These are phyloP conservation scores for Cisticola juncidis DNA, from an alignment of 2,113 vertebrate genomes.

Conservation along the genomic window DNA sequence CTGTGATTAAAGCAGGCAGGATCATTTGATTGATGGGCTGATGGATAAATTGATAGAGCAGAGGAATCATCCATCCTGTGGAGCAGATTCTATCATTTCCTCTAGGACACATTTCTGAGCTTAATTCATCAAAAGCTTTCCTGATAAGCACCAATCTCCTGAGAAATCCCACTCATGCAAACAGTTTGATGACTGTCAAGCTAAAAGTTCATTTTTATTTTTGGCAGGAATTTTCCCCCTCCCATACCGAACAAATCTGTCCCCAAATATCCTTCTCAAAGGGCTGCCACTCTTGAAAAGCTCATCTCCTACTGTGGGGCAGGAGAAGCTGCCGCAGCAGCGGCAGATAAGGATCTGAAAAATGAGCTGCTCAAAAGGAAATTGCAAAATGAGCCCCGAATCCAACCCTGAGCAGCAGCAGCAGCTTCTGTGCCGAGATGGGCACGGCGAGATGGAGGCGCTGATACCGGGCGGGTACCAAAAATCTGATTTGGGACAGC, in stretches of 20 bases:
- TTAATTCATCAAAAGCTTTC: not conserved
- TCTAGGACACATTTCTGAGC: not conserved
- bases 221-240: not conserved
- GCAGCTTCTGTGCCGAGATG: not conserved
- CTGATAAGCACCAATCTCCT: not conserved
- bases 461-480: not conserved
- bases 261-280: not conserved
- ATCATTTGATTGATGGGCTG: not conserved
- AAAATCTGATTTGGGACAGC: not conserved
- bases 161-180: not conserved
- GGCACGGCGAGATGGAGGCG: not conserved
- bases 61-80: not conserved
- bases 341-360: constrained; percentile 60
- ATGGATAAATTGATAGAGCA: not conserved
- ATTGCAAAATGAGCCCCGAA: constrained; percentile 41
- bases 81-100: not conserved
- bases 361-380: constrained; percentile 31
- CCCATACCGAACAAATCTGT: not conserved
- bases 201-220: not conserved
- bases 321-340: not conserved
- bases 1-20: not conserved
- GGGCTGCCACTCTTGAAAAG: not conserved
- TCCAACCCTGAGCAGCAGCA: not conserved
- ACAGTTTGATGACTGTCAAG: not conserved
- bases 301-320: constrained; percentile 23